Percentiles rank a stretch among this genome's conserved stretches.
phyloP scores from a whole-genome alignment of 1,140 invertebrate genomes.

The Sycophaga agraensis region DNA sequence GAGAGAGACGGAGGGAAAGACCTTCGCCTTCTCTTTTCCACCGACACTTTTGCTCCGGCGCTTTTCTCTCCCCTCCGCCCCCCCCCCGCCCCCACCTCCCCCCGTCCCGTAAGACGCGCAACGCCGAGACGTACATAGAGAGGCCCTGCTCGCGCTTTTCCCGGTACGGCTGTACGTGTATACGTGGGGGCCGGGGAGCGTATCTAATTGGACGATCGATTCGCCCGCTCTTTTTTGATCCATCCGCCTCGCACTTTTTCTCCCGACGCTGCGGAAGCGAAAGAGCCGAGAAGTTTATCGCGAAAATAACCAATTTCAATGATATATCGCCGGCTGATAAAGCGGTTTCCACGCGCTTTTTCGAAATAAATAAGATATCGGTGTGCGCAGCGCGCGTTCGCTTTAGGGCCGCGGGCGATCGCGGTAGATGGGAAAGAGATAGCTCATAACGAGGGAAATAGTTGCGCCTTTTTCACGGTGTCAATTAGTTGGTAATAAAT shows the following conservation, averaged over 20 bases:
- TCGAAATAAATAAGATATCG: conserved; percentile 17
- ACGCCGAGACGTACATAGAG: no score
- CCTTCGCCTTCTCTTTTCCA: conserved; percentile 18
- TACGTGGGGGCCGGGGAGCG: neutral
- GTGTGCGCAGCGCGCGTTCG: neutral
- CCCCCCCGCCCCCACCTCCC: neutral
- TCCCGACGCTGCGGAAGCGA: conserved; percentile 8
- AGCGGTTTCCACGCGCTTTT: conserved; percentile 6
- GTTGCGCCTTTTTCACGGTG: neutral
- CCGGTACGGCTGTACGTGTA: neutral
- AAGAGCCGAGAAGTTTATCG: conserved; percentile 13
- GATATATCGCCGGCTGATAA: conserved; percentile 20
- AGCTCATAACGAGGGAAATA: conserved; percentile 8
- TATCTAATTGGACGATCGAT: conserved; percentile 32
- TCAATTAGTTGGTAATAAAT: conserved; percentile 17
- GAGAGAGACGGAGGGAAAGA: no score
- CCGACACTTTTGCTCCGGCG: conserved; percentile 20
- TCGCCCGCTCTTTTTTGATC: conserved; percentile 14
- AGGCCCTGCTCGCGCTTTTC: neutral
- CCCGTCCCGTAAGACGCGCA: no score
- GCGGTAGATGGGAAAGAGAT: no score
- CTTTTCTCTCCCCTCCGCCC: neutral
- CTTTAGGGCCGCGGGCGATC: no score
- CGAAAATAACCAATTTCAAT: conserved; percentile 35
- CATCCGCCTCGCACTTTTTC: conserved; percentile 14